phyloP scores from a whole-genome alignment of 2,113 vertebrate species.

The Orthonyx spaldingii region DNA sequence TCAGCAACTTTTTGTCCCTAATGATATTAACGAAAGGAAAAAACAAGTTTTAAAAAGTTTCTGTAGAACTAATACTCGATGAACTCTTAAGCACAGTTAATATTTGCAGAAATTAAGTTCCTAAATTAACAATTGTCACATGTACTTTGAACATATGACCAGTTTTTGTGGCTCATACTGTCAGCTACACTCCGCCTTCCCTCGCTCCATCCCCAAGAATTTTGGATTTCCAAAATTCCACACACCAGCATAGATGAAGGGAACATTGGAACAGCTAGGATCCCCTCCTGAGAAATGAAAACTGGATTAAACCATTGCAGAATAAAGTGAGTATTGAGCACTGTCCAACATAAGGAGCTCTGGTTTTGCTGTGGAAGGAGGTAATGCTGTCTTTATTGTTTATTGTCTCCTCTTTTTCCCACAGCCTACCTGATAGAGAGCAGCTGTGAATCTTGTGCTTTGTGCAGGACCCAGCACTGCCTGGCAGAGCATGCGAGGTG shows the following conservation, averaged over 20 bases:
- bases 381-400: background rate
- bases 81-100: background rate
- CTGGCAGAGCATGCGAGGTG: fast-evolving
- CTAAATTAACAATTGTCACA: background rate
- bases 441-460: fast-evolving
- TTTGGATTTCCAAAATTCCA: background rate
- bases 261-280: background rate
- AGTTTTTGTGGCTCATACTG: background rate
- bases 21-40: background rate
- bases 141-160: background rate
- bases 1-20: background rate
- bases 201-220: background rate
- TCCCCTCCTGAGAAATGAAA: background rate
- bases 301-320: background rate
- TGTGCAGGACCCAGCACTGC: fast-evolving
- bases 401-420: background rate
- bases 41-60: background rate
- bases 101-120: background rate
- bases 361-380: background rate
- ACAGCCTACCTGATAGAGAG: background rate
- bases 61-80: background rate
- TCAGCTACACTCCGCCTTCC: background rate
- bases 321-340: background rate
- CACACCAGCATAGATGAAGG: background rate
- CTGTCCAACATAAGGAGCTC: background rate